Conservation (phyloP, 2,888 invertebrate genomes). For the Peribatodes rhomboidaria region DNA sequence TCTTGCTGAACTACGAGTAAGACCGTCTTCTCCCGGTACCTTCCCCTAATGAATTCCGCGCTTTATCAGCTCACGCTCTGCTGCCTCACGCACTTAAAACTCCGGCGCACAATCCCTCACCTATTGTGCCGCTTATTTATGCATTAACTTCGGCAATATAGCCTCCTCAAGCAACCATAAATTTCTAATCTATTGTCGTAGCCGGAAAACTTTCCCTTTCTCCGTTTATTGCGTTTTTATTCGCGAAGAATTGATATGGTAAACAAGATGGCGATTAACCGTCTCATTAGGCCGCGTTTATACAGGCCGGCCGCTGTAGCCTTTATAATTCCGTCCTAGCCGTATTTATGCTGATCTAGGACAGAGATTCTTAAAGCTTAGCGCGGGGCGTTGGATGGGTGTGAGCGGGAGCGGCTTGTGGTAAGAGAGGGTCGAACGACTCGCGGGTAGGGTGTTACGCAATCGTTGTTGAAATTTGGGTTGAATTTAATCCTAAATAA, state of each 20-base stretch:
- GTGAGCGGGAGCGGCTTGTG: not conserved
- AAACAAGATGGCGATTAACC: slow-evolving; percentile 66
- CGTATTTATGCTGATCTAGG: slow-evolving; percentile 54
- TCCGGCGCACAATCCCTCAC: slow-evolving; percentile 50
- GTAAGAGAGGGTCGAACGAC: no score
- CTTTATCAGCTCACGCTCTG: slow-evolving; percentile 30
- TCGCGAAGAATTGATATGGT: slow-evolving; percentile 68
- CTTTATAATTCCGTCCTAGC: slow-evolving; percentile 52
- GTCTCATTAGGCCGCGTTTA: slow-evolving; percentile 63
- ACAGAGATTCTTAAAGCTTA: slow-evolving; percentile 1
- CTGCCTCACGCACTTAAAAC: slow-evolving; percentile 36
- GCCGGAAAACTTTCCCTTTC: slow-evolving; percentile 53
- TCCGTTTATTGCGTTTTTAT: slow-evolving; percentile 61
- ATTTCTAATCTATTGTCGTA: slow-evolving; percentile 65
- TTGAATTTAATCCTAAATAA: no score
- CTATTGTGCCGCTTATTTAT: slow-evolving; percentile 83
- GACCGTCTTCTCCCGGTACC: not conserved
- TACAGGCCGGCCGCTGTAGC: slow-evolving; percentile 41
- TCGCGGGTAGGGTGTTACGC: no score
- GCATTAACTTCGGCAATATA: slow-evolving; percentile 83
- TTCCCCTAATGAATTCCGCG: slow-evolving; percentile 5
- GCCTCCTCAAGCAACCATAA: slow-evolving; percentile 62
- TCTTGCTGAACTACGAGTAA: not conserved
- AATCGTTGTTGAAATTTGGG: no score
- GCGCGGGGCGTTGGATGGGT: not conserved